These are phyloP conservation scores for Stenodera caucasica DNA, from an alignment of 2,888 invertebrate genomes.

Conservation along the genomic window DNA sequence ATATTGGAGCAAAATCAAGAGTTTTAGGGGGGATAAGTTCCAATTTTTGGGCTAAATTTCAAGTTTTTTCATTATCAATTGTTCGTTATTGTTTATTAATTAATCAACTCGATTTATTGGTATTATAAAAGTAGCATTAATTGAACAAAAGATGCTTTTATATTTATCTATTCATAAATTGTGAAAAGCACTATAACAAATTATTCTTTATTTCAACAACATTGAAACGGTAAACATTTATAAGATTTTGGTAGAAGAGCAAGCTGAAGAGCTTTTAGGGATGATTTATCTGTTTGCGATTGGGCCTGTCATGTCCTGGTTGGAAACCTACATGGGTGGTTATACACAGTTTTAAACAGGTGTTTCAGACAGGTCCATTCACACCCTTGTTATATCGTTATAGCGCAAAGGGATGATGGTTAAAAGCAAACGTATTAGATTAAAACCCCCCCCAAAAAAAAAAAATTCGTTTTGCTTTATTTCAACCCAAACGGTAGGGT, in stretches of 20 bases:
- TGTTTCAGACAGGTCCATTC: conserved; percentile 50
- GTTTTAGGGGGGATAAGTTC: too few species aligned
- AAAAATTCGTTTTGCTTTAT: not conserved
- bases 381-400: conserved; percentile 45
- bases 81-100: not conserved
- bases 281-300: conserved; percentile 54
- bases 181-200: not conserved
- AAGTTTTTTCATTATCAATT: not conserved
- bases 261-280: conserved; percentile 51
- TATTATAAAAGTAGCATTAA: not conserved
- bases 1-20: too few species aligned
- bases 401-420: conserved; percentile 19
- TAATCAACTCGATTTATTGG: not conserved
- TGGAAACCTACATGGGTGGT: conserved; percentile 41
- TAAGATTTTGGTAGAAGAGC: conserved; percentile 31
- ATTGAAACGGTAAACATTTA: conserved; percentile 7
- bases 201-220: not conserved
- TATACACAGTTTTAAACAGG: conserved; percentile 52
- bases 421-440: conserved; percentile 33
- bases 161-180: too few species aligned
- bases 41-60: too few species aligned
- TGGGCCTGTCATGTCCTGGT: conserved; percentile 47
- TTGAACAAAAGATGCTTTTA: not conserved
- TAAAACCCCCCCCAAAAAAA: not conserved
- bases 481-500: not conserved